Percentiles rank a stretch among this genome's conserved stretches.
phyloP scores from a whole-genome alignment of 1,140 invertebrate genomes.

The Nephotettix cincticeps region DNA sequence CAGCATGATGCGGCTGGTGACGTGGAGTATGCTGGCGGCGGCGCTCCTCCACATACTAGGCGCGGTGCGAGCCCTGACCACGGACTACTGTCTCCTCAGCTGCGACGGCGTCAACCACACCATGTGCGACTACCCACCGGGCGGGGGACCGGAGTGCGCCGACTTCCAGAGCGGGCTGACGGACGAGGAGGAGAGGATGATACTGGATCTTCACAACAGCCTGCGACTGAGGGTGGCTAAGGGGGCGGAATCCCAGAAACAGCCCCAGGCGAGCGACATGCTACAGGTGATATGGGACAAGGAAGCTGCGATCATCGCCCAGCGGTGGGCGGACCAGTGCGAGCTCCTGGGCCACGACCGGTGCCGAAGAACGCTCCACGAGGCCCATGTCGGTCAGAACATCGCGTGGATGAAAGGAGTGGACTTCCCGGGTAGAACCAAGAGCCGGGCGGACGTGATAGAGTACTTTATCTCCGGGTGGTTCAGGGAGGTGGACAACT shows the following conservation, averaged over 20 bases:
- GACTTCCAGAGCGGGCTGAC: neutral
- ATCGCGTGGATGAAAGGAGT: neutral
- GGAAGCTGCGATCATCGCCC: neutral
- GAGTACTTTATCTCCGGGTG: neutral
- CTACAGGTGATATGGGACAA: neutral
- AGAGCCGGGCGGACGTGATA: neutral
- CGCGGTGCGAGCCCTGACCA: too few species aligned
- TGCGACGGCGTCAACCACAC: conserved; percentile 1
- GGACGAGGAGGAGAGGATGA: neutral
- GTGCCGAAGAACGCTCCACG: neutral
- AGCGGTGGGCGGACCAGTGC: neutral
- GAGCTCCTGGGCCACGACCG: neutral
- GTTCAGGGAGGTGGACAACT: neutral
- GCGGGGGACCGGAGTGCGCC: neutral
- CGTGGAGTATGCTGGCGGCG: too few species aligned
- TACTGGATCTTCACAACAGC: neutral
- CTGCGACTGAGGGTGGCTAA: neutral
- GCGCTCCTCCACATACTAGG: too few species aligned
- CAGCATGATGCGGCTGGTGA: too few species aligned
- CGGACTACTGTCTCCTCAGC: neutral
- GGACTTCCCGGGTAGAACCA: neutral
- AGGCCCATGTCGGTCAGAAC: neutral
- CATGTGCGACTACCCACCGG: neutral
- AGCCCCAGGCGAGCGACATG: neutral
- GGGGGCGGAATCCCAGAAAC: neutral